Evolutionary conservation across 2,797 vertebrate genomes (phyloP).

Genomic region (Malurus leucopterus): DNA sequence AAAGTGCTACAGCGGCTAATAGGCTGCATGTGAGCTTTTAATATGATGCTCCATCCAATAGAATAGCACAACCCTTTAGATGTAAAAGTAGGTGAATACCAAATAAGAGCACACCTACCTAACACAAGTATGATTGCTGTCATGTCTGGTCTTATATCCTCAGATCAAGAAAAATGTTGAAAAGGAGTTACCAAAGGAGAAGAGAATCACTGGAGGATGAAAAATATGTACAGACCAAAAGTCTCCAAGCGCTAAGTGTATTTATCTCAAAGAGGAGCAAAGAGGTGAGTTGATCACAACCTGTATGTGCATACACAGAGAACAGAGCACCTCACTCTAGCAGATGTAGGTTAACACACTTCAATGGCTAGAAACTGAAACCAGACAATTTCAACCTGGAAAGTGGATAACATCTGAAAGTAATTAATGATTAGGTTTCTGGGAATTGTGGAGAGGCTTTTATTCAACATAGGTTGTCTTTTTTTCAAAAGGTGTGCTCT

Average conservation of each 20-base stretch:
- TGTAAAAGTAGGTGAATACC: conserved; percentile 49
- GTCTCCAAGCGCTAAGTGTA: conserved; percentile 9
- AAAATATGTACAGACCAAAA: conserved; percentile 50
- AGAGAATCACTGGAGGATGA: conserved; percentile 44
- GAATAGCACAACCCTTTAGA: conserved; percentile 38
- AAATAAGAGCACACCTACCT: conserved; percentile 53
- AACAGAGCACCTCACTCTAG: conserved; percentile 11
- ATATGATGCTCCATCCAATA: conserved; percentile 14
- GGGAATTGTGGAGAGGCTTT: conserved; percentile 7
- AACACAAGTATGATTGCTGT: conserved; percentile 32
- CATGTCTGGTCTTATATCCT: conserved; percentile 26
- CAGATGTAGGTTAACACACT: conserved; percentile 1
- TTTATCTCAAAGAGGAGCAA: conserved; percentile 44
- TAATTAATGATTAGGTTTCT: conserved; percentile 40
- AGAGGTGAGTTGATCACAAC: conserved; percentile 36
- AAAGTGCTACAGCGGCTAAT: conserved; percentile 32
- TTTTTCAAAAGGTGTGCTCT: background rate
- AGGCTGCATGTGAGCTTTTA: conserved; percentile 41
- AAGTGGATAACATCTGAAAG: background rate
- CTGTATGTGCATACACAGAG: background rate
- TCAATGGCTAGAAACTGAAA: conserved; percentile 3
- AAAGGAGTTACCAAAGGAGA: conserved; percentile 46
- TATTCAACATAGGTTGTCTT: background rate
- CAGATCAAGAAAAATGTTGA: conserved; percentile 53
- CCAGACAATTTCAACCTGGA: background rate